phyloP scores from a whole-genome alignment of 2,113 vertebrate genomes.

The Spea multiplicata region DNA sequence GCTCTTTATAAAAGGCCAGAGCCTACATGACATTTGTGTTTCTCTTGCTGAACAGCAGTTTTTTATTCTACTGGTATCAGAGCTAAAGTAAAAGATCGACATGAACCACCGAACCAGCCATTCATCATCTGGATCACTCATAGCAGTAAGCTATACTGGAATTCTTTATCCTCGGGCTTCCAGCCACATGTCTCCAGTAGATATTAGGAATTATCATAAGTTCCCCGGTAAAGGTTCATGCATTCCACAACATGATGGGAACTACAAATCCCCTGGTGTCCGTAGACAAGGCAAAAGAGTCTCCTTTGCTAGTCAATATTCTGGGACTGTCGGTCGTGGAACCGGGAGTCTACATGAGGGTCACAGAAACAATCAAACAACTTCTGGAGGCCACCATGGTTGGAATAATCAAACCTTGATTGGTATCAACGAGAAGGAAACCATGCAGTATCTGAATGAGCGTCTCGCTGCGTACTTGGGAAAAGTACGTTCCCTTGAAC shows the following conservation, averaged over 20 bases:
- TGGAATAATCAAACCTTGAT: slow-evolving; percentile 31
- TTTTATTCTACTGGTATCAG: neutral
- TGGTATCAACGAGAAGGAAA: slow-evolving; percentile 60
- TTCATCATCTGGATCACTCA: neutral
- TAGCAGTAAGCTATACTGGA: neutral
- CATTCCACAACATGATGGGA: neutral
- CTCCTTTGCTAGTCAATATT: neutral
- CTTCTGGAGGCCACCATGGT: neutral
- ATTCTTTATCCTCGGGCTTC: neutral
- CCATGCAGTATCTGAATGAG: slow-evolving; percentile 74
- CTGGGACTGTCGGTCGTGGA: neutral
- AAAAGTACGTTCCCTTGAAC: slow-evolving; percentile 54
- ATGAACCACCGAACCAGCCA: neutral
- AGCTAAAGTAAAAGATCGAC: neutral
- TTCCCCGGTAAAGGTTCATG: neutral
- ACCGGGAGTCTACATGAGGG: neutral
- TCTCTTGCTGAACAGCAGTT: neutral
- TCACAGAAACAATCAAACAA: neutral
- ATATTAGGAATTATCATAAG: neutral
- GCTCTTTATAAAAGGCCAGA: neutral
- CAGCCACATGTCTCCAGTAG: neutral
- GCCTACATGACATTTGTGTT: neutral
- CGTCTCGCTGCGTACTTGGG: slow-evolving; percentile 69
- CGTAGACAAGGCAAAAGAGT: slow-evolving; percentile 60
- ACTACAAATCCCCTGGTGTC: slow-evolving; percentile 65